Conservation (phyloP, 2,797 vertebrate species). For the Chromobotia macracanthus region DNA sequence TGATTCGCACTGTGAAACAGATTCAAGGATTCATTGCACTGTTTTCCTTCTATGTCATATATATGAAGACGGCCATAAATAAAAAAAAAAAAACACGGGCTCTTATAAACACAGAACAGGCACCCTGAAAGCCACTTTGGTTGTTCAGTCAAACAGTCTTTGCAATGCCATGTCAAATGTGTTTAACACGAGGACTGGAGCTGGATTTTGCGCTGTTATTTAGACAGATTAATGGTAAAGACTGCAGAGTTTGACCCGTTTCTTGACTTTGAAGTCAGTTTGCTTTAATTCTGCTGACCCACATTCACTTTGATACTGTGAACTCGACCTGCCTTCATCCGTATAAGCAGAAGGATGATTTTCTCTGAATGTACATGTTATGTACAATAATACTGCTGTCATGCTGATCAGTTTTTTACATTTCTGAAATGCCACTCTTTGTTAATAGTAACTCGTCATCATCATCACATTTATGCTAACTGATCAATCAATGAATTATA, state of each 20-base stretch:
- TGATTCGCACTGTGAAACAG: neutral
- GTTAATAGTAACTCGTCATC: neutral
- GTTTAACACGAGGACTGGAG: too few species aligned
- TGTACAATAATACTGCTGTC: conserved; percentile 5
- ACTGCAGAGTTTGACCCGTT: conserved; percentile 33
- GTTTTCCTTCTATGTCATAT: neutral
- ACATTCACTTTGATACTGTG: conserved; percentile 47
- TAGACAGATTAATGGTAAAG: conserved; percentile 49
- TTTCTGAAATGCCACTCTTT: neutral
- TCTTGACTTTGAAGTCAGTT: conserved; percentile 21
- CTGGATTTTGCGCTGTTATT: conserved; percentile 27
- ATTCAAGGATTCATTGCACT: conserved; percentile 28
- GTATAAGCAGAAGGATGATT: neutral
- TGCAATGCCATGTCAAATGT: conserved; percentile 8
- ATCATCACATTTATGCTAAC: too few species aligned
- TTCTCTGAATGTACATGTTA: neutral
- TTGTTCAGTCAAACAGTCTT: neutral
- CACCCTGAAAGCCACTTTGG: conserved; percentile 8
- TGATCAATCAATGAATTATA: too few species aligned
- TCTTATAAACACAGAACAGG: neutral
- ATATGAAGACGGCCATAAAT: neutral
- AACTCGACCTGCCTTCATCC: conserved; percentile 8
- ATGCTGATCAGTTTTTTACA: neutral
- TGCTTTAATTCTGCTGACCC: conserved; percentile 46
- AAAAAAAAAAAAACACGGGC: neutral